These are phyloP conservation scores for Nematolebias whitei DNA, from an alignment of 2,113 vertebrate genomes.

Conservation along the genomic window DNA sequence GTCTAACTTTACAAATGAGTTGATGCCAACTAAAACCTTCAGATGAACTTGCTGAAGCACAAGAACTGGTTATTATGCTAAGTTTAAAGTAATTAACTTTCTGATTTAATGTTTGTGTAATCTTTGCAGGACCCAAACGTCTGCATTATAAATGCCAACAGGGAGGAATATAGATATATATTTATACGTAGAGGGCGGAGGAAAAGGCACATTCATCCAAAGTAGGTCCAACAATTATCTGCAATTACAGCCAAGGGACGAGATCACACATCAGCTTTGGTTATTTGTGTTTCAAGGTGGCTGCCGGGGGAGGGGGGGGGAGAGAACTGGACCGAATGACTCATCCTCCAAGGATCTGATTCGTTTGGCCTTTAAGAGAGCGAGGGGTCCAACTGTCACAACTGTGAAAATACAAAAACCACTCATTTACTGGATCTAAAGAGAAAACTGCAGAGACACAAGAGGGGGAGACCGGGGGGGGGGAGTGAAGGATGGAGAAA, in stretches of 20 bases:
- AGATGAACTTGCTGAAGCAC: too few relatives aligned
- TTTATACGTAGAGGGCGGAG: slow-evolving; percentile 43
- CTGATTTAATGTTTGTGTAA: slow-evolving; percentile 1
- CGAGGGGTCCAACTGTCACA: slow-evolving; percentile 14
- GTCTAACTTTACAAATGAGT: too few relatives aligned
- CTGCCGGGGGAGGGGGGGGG: slow-evolving; percentile 22
- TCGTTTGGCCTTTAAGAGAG: slow-evolving; percentile 9
- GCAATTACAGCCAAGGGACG: slow-evolving; percentile 81
- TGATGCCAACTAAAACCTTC: too few relatives aligned
- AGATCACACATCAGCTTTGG: slow-evolving; percentile 58
- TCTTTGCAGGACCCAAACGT: slow-evolving; percentile 32
- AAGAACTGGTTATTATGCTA: not conserved
- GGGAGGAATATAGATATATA: slow-evolving; percentile 79
- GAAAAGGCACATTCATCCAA: slow-evolving; percentile 69
- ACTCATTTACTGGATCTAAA: not conserved
- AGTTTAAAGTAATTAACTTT: not conserved
- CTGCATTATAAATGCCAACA: slow-evolving; percentile 59
- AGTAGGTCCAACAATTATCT: slow-evolving; percentile 85
- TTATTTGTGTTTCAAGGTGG: slow-evolving; percentile 72
- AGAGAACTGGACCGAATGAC: slow-evolving; percentile 46
- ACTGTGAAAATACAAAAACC: not conserved
- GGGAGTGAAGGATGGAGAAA: not conserved
- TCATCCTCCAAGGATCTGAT: slow-evolving; percentile 34
- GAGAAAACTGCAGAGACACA: not conserved
- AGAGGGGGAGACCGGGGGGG: not conserved